Base-by-base conservation (phyloP, 30 jellyfish, hydroid and myxozoan species). In the Turritopsis rubra region DNA sequence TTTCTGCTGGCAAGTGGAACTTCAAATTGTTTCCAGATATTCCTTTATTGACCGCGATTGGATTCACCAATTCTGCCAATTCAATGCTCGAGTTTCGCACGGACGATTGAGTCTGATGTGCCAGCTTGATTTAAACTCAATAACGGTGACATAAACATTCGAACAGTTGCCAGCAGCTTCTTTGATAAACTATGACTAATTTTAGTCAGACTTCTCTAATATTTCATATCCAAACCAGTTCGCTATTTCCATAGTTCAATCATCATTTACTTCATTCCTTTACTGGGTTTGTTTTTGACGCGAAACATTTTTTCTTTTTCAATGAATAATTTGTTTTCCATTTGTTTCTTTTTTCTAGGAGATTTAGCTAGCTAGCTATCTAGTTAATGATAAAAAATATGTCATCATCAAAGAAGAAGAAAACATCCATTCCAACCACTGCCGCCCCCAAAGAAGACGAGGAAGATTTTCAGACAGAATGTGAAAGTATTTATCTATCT, bases 401-500 rank as follows among this genome's bases (percentile, higher is more conserved):
- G n/a, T n/a, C 13, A 13, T 41, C 60, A 41, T 41, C 60, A 41
- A 41, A 41, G 60, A 68, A 68, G 31, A 81, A 89, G 79, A 82
- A 77, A 77, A 25, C 86, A 53, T 75, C 91, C 17, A 25, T 17
- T 5, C 79, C 75, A 29, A 77, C 72, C n/a, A n/a, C n/a, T n/a
- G n/a, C n/a, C n/a, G n/a, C n/a, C 23, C 81, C 81, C 19, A 26
- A 73, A 65, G 71, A 52, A 26, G 65, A 87, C 60, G 95, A 87
- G 54, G 90, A 87, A 21, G 88, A 75, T 54, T 87, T 81, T 79
- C 83, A 73, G 30, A 85, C 81, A 52, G 79, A 71, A 54, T 89
- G 96, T 79, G 75, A 80, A 31, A 29, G 89, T 16, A 70, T 84
- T 29, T 89, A 89, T 80, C 84, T 89, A 5, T 82, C 87, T 84